Evolutionary conservation across 2,113 vertebrate genomes (phyloP), one percentile per base, ranked within the genome.

Genomic region (Tiliqua scincoides): DNA sequence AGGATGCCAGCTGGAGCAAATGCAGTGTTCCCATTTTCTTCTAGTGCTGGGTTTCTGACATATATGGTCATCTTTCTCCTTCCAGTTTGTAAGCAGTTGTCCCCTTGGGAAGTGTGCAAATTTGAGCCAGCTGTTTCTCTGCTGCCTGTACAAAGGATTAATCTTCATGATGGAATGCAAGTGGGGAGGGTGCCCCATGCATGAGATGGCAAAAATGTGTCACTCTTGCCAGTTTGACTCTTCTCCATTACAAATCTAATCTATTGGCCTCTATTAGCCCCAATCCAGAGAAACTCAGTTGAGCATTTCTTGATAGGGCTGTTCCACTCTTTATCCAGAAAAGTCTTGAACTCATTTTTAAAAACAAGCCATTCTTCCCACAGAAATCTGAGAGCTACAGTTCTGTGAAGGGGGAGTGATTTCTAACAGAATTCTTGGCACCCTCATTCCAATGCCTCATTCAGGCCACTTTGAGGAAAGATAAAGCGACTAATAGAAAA

Each of bases 41-140:
- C 11, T 7, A 8, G 61, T 6, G 35, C 3, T 48, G 32, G 81
- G 48, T 21, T 93, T 25, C 59, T 70, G 48, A 8, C 5, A 84
- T 86, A 82, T 62, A 71, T 59, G 84, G 10, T 3, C 6, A 61
- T 77, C 1, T 6, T n/a, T 84, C 52, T 70, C 37, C 48, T 12
- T 59, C 54, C 43, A 85, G 62, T 43, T 82, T 37, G 62, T 65
- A 73, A 89, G 65, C 37, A 67, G 88, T 74, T 78, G 73, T 63
- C 84, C 54, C 30, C 71, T 88, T 79, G 65, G 74, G 87, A 37
- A 82, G 32, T 35, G 79, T 3, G 32, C 52, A 1, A 75, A n/a
- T 82, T 23, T 2, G 67, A 43, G 40, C 88, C 88, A 91, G 84
- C 87, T 90, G 74, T 81, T 74, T 82, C 85, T 61, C 40, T 30